Conservation (phyloP, 2,797 vertebrate species). For the Orestias chungarensis region DNA sequence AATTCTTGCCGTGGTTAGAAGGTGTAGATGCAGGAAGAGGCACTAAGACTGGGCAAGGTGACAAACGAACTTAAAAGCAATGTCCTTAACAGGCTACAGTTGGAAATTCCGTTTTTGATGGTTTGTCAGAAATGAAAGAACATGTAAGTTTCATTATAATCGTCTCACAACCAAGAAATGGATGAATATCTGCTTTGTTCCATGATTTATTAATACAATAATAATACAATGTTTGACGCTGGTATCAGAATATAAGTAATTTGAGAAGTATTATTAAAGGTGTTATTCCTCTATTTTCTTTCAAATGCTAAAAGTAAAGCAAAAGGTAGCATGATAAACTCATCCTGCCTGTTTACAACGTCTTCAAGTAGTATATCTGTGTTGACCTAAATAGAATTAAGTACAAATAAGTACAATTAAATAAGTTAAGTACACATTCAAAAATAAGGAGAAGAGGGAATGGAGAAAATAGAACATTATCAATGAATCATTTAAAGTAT, state of each 20-base stretch:
- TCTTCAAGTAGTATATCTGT: neutral
- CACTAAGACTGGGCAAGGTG: constrained; percentile 31
- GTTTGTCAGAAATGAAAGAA: constrained; percentile 15
- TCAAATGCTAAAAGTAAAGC: neutral
- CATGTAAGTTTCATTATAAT: constrained; percentile 23
- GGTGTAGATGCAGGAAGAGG: neutral
- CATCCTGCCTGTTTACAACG: neutral
- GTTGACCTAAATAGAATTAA: too few relatives aligned
- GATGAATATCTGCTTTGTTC: neutral
- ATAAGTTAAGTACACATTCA: neutral
- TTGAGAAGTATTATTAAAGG: neutral
- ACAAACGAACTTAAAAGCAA: constrained; percentile 1
- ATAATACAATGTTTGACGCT: neutral
- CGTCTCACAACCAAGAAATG: constrained; percentile 1
- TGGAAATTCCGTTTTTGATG: constrained; percentile 33
- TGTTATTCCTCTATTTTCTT: neutral
- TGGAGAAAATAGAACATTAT: neutral
- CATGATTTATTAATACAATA: neutral
- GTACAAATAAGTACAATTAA: too few relatives aligned
- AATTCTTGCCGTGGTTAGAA: neutral
- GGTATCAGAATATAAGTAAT: neutral
- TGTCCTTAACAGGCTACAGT: constrained; percentile 2
- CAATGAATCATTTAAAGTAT: neutral
- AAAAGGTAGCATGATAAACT: neutral
- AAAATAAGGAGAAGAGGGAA: neutral